Evolutionary conservation across 2,113 vertebrate species (phyloP).

Genomic region (Pantherophis guttatus): DNA sequence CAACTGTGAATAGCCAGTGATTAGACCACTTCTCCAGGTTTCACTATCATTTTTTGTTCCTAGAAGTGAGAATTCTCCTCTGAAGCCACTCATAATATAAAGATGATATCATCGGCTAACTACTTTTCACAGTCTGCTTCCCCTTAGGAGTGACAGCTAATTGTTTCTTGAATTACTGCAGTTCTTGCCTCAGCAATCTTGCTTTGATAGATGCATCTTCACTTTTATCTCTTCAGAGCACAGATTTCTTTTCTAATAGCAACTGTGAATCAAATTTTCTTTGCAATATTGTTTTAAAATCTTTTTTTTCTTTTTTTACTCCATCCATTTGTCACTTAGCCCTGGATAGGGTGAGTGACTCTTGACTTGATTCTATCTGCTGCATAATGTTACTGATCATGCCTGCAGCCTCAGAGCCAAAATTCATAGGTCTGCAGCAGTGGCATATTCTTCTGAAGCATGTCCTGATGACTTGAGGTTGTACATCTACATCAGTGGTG

Average conservation of each 20-base stretch:
- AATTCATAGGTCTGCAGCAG: background rate
- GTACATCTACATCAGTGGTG: no score
- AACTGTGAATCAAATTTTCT: slow-evolving; percentile 38
- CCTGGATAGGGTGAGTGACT: slow-evolving; percentile 26
- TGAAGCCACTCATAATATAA: slow-evolving; percentile 5
- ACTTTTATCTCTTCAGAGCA: slow-evolving; percentile 41
- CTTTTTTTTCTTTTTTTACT: background rate
- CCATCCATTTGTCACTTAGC: slow-evolving; percentile 25
- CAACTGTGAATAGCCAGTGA: background rate
- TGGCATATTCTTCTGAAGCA: background rate
- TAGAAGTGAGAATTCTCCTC: background rate
- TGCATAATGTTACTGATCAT: slow-evolving; percentile 33
- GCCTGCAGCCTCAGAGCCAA: slow-evolving; percentile 5
- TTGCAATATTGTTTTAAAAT: slow-evolving; percentile 2
- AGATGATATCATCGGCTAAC: slow-evolving; percentile 18
- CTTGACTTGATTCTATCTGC: background rate
- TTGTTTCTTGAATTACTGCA: slow-evolving; percentile 37
- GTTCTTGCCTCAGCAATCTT: background rate
- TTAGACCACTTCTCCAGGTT: background rate
- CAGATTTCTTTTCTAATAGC: slow-evolving; percentile 35
- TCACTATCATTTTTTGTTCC: background rate
- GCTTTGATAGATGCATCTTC: slow-evolving; percentile 20
- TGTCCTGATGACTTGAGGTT: background rate
- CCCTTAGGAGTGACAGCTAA: background rate
- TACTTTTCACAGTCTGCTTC: slow-evolving; percentile 22